phyloP scores from a whole-genome alignment of 1,140 invertebrate genomes.

The Trichomalopsis sarcophagae region DNA sequence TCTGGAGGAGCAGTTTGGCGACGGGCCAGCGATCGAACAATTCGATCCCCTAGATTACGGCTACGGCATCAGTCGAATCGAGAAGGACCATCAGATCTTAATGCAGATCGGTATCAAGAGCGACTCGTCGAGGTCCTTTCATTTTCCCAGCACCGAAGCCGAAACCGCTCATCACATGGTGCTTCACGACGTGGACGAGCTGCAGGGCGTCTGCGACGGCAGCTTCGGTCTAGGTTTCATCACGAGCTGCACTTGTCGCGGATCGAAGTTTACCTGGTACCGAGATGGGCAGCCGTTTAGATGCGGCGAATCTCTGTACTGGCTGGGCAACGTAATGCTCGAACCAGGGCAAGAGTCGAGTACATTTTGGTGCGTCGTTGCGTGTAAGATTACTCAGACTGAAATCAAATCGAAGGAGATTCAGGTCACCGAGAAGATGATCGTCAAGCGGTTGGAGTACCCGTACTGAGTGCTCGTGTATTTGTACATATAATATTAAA shows the following conservation, averaged over 20 bases:
- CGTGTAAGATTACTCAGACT: not conserved
- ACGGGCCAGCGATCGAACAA: not conserved
- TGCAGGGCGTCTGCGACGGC: not conserved
- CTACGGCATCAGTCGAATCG: constrained; percentile 4
- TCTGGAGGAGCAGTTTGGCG: not conserved
- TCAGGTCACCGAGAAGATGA: not conserved
- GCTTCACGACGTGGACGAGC: not conserved
- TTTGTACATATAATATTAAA: no score
- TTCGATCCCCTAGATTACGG: constrained; percentile 22
- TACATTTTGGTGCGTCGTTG: not conserved
- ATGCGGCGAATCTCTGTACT: not conserved
- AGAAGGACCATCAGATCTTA: not conserved
- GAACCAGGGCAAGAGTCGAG: not conserved
- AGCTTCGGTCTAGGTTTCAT: constrained; percentile 1
- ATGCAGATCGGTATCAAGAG: not conserved
- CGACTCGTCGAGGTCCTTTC: not conserved
- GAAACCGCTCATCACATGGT: not conserved
- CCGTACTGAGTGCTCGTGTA: not conserved
- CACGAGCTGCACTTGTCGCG: constrained; percentile 7
- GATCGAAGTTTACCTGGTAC: constrained; percentile 5
- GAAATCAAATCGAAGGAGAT: not conserved
- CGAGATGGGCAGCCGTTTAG: not conserved
- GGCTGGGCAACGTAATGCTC: not conserved
- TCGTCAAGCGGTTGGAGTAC: not conserved
- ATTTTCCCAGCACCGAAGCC: not conserved